phyloP scores from a whole-genome alignment of 2,888 invertebrate species.

The Chrysomela aeneicollis region DNA sequence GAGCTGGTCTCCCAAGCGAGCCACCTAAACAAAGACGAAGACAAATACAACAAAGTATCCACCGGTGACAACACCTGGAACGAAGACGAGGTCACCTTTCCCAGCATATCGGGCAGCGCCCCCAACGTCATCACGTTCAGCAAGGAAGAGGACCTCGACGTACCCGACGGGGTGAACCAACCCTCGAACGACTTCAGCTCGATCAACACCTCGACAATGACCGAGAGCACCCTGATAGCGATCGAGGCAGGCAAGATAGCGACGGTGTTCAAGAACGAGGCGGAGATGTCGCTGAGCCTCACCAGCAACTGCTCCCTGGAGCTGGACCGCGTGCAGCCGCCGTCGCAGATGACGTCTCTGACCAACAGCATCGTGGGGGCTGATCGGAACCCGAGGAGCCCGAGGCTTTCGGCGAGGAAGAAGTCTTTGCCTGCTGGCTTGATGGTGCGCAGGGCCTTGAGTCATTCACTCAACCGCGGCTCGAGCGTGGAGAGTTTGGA shows the following conservation, averaged over 20 bases:
- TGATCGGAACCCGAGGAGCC: constrained; percentile 50
- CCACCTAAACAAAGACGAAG: constrained; percentile 64
- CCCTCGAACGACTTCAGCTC: constrained; percentile 61
- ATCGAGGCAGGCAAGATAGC: constrained; percentile 78
- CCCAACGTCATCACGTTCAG: constrained; percentile 75
- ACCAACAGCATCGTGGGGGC: constrained; percentile 58
- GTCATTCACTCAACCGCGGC: constrained; percentile 59
- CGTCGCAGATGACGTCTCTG: constrained; percentile 77
- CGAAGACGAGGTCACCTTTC: constrained; percentile 83
- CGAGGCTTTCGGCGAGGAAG: constrained; percentile 60
- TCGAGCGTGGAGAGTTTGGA: constrained; percentile 72
- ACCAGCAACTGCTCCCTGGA: constrained; percentile 71
- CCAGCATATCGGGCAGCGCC: constrained; percentile 79
- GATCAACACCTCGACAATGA: constrained; percentile 68
- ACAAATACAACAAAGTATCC: constrained; percentile 46
- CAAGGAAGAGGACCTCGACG: constrained; percentile 53
- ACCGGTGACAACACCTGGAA: constrained; percentile 78
- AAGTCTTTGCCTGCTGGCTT: constrained; percentile 75
- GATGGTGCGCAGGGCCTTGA: constrained; percentile 77
- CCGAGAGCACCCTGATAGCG: constrained; percentile 76
- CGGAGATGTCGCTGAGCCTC: constrained; percentile 68
- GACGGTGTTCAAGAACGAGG: constrained; percentile 64
- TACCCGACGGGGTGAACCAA: constrained; percentile 38
- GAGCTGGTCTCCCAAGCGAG: constrained; percentile 72
- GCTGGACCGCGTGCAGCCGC: constrained; percentile 78